These are phyloP conservation scores for Lacerta bilineata DNA, from an alignment of 2,797 vertebrate species.

Conservation along the genomic window DNA sequence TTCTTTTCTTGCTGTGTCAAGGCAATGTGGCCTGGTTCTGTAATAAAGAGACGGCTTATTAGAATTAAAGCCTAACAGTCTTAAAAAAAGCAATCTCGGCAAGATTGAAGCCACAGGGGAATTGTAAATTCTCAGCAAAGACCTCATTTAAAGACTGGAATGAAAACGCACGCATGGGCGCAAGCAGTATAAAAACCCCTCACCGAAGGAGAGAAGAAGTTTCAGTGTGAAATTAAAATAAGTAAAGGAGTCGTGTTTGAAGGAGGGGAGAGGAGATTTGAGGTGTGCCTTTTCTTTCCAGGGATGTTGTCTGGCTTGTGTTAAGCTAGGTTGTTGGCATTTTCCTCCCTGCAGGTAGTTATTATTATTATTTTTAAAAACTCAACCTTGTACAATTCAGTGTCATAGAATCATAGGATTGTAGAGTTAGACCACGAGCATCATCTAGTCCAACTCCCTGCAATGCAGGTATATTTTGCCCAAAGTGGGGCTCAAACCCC, in stretches of 20 bases:
- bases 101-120: constrained; percentile 78
- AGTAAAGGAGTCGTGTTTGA: constrained; percentile 43
- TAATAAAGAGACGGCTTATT: constrained; percentile 78
- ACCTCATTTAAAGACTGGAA: constrained; percentile 76
- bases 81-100: constrained; percentile 79
- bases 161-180: constrained; percentile 59
- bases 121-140: constrained; percentile 80
- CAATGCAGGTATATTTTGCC: too few species aligned
- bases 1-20: constrained; percentile 68
- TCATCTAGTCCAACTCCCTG: too few species aligned
- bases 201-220: constrained; percentile 45
- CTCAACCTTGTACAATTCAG: neutral
- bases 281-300: neutral
- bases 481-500: too few species aligned
- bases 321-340: neutral
- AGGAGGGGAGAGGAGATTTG: accelerated
- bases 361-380: neutral
- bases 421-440: too few species aligned
- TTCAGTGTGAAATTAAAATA: constrained; percentile 51
- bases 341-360: neutral
- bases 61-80: constrained; percentile 78
- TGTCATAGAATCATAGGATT: too few species aligned
- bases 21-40: constrained; percentile 78
- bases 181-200: constrained; percentile 47
- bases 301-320: neutral